Conservation (phyloP, 1,140 invertebrate genomes). For the Neodiprion pinetum region DNA sequence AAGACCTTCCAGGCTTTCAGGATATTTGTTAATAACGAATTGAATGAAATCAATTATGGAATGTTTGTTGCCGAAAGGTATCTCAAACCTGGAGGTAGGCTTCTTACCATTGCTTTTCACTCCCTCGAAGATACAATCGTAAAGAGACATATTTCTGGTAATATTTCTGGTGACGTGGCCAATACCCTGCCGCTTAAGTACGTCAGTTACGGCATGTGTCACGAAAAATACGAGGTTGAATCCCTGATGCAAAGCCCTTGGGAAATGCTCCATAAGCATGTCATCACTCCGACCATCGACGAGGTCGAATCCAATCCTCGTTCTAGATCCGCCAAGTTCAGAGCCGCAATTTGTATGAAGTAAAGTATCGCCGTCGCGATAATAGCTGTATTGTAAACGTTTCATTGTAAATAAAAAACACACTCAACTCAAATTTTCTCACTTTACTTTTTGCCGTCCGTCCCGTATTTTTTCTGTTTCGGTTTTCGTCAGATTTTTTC, state of each 20-base stretch:
- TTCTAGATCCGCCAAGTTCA: slow-evolving; percentile 86
- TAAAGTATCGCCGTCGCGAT: slow-evolving; percentile 39
- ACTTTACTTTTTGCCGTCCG: too few relatives aligned
- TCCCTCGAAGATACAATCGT: slow-evolving; percentile 95
- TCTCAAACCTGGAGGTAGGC: slow-evolving; percentile 77
- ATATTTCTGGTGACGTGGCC: slow-evolving; percentile 71
- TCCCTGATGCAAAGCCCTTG: slow-evolving; percentile 71
- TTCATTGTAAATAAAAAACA: too few relatives aligned
- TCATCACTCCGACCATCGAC: slow-evolving; percentile 73
- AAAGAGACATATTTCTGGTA: slow-evolving; percentile 86
- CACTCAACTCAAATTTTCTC: too few relatives aligned
- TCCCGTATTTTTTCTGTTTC: too few relatives aligned
- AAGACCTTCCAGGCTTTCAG: slow-evolving; percentile 94
- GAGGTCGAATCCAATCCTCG: slow-evolving; percentile 84
- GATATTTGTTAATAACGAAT: slow-evolving; percentile 97
- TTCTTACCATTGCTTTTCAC: slow-evolving; percentile 90
- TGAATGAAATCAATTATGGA: slow-evolving; percentile 94
- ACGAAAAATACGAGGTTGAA: slow-evolving; percentile 67
- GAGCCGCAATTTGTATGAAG: slow-evolving; percentile 79
- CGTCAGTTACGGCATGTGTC: slow-evolving; percentile 63
- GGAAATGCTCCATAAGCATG: slow-evolving; percentile 82
- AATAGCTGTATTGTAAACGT: background rate
- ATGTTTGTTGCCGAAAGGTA: slow-evolving; percentile 80
- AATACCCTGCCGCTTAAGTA: slow-evolving; percentile 75
- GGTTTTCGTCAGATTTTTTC: too few relatives aligned